phyloP scores from a whole-genome alignment of 1,140 invertebrate species.

The Achatina immaculata region DNA sequence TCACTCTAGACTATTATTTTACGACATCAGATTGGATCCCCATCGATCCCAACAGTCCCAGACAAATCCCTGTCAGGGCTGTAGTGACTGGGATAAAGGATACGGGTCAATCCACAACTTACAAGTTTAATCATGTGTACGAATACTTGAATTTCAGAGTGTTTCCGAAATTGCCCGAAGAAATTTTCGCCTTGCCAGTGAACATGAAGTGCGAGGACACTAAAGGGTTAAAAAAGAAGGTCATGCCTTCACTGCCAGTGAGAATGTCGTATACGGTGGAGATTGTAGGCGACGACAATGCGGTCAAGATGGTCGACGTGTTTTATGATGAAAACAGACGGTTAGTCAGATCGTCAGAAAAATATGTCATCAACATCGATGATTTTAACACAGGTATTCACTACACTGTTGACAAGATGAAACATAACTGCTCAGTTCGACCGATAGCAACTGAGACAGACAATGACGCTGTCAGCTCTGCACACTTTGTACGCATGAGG shows the following conservation, averaged over 20 bases:
- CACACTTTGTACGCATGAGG: not conserved
- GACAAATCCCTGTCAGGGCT: conserved; percentile 47
- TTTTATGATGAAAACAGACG: not conserved
- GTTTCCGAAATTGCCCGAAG: not conserved
- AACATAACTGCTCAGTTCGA: not conserved
- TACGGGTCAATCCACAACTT: not conserved
- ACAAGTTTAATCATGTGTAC: conserved; percentile 46
- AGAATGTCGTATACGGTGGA: conserved; percentile 10
- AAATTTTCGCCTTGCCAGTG: not conserved
- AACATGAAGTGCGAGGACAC: not conserved
- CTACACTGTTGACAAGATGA: not conserved
- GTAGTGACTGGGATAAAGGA: conserved; percentile 35
- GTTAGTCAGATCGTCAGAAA: not conserved
- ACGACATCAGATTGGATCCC: conserved; percentile 41
- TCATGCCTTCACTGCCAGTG: not conserved
- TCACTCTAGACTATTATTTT: conserved; percentile 59
- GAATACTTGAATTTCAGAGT: conserved; percentile 41
- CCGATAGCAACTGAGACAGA: not conserved
- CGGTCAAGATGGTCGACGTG: not conserved
- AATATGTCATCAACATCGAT: not conserved
- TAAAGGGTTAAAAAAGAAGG: not conserved
- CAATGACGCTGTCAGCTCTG: not conserved
- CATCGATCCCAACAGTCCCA: conserved; percentile 8
- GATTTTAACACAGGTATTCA: conserved; percentile 7
- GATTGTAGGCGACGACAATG: not conserved